Conservation (phyloP, 2,888 invertebrate species). For the Rhagium mordax region DNA sequence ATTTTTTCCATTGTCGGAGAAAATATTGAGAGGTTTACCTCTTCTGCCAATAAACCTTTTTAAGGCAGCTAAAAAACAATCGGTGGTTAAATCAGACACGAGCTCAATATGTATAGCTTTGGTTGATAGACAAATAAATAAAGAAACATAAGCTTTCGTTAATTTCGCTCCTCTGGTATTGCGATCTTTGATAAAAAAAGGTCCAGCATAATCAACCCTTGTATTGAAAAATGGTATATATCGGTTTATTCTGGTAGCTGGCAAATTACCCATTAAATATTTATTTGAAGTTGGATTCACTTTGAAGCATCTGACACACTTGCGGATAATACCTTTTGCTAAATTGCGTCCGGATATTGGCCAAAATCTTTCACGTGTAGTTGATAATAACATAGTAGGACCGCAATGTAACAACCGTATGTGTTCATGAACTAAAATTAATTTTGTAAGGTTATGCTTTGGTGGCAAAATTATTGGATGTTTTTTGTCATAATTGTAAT, state of each 20-base stretch:
- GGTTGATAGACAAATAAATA: not conserved
- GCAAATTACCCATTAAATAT: not conserved
- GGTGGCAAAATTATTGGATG: not conserved
- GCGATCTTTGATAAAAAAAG: not conserved
- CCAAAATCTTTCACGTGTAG: not conserved
- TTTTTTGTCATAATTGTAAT: not conserved
- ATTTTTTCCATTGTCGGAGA: not conserved
- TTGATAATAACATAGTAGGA: not conserved
- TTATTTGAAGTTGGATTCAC: not conserved
- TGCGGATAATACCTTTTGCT: not conserved
- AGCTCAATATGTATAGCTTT: not conserved
- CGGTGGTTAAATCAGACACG: not conserved
- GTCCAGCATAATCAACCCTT: not conserved
- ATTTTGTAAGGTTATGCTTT: not conserved
- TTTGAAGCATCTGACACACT: not conserved
- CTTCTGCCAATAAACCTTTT: not conserved
- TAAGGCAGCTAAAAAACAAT: too few species aligned
- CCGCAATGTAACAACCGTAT: not conserved
- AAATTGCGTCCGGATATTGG: too few species aligned
- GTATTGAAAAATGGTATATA: not conserved
- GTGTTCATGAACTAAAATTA: not conserved
- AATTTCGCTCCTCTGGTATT: not conserved
- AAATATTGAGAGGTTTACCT: not conserved
- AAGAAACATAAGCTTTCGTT: not conserved
- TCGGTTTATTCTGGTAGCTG: not conserved